Conservation (phyloP, 2,888 invertebrate genomes). For the Rhagophthalmus giganteus region DNA sequence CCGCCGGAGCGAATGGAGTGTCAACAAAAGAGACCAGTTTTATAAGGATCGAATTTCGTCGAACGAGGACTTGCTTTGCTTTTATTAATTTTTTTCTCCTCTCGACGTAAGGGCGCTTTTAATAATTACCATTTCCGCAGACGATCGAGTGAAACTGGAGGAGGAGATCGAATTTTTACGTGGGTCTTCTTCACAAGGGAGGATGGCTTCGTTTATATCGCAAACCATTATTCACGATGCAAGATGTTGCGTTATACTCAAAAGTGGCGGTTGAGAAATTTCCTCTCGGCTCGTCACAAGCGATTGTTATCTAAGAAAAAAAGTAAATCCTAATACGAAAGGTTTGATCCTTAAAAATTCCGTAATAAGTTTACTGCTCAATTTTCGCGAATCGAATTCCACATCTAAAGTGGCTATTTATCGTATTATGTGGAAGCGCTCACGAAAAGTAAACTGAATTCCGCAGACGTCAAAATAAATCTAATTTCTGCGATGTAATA, state of each 20-base stretch:
- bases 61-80: conserved; percentile 22
- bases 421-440: conserved; percentile 25
- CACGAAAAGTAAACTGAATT: conserved; percentile 31
- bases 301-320: not conserved
- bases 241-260: conserved; percentile 29
- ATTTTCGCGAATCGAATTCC: conserved; percentile 28
- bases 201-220: conserved; percentile 23
- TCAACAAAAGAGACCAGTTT: conserved; percentile 28
- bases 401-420: conserved; percentile 31
- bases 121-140: conserved; percentile 4
- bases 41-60: conserved; percentile 26
- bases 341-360: too few relatives aligned
- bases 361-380: too few relatives aligned
- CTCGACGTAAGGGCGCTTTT: conserved; percentile 14
- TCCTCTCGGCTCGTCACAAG: too few relatives aligned
- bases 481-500: conserved; percentile 41
- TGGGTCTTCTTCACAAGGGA: conserved; percentile 21
- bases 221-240: too few relatives aligned
- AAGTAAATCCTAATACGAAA: not conserved
- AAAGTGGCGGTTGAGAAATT: conserved; percentile 23
- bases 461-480: conserved; percentile 40
- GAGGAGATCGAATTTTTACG: too few relatives aligned
- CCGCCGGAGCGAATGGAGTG: conserved; percentile 13
- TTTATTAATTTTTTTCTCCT: conserved; percentile 25
- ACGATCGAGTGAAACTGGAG: not conserved